Conservation (phyloP, 2,113 vertebrate genomes). For the Ciconia maguari region DNA sequence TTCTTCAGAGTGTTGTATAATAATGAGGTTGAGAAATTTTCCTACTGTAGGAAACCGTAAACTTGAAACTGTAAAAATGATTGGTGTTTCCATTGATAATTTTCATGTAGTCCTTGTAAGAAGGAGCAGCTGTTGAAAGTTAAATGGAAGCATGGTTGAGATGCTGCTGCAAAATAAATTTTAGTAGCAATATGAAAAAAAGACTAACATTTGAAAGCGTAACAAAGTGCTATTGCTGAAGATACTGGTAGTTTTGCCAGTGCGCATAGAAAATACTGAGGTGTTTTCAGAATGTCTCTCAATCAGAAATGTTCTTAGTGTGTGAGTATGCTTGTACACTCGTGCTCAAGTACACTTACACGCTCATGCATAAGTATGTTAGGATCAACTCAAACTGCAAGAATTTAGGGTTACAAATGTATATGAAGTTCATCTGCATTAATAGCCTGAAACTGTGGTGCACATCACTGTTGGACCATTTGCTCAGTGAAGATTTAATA, state of each 20-base stretch:
- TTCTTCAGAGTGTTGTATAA: not conserved
- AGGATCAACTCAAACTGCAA: not conserved
- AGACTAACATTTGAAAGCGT: not conserved
- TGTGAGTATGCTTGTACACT: not conserved
- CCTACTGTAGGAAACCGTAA: not conserved
- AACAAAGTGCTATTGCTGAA: not conserved
- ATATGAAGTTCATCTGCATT: not conserved
- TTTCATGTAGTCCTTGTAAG: not conserved
- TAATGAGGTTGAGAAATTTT: not conserved
- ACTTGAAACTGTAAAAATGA: not conserved
- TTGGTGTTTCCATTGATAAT: not conserved
- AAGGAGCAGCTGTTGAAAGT: not conserved
- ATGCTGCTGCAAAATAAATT: conserved; percentile 51
- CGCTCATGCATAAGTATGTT: not conserved
- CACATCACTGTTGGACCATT: not conserved
- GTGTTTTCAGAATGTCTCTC: not conserved
- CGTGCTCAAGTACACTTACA: not conserved
- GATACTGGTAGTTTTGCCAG: not conserved
- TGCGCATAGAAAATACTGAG: not conserved
- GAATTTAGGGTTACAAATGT: not conserved
- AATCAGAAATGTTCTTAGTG: not conserved
- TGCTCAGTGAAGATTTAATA: not conserved
- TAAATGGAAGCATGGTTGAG: not conserved
- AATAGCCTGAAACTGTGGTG: not conserved
- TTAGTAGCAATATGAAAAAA: not conserved